Evolutionary conservation across 1,140 invertebrate genomes (phyloP).

Genomic region (Leptoteleia sp.): DNA sequence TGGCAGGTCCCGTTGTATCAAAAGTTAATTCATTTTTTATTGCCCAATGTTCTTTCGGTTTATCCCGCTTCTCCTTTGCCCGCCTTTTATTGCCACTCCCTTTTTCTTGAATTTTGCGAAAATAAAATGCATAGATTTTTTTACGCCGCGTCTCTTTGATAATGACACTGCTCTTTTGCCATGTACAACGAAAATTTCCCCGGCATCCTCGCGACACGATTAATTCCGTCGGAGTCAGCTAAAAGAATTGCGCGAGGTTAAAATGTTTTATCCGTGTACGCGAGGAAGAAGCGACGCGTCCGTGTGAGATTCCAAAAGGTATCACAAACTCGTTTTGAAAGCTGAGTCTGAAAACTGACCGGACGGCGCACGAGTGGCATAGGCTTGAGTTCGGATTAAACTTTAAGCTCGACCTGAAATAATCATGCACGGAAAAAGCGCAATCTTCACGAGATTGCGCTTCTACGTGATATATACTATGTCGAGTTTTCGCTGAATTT

Average conservation of each 20-base stretch:
- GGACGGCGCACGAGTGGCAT: conserved; percentile 44
- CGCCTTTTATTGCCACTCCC: conserved; percentile 10
- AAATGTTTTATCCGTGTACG: conserved; percentile 33
- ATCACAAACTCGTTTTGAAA: conserved; percentile 53
- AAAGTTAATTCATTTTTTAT: conserved; percentile 29
- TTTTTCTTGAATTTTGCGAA: conserved; percentile 11
- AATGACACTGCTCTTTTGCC: conserved; percentile 29
- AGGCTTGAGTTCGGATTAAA: conserved; percentile 58
- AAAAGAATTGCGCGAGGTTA: conserved; percentile 36
- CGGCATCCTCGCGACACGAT: conserved; percentile 29
- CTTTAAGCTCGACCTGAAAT: no score
- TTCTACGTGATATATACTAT: no score
- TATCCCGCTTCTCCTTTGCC: conserved; percentile 1
- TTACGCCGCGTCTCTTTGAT: conserved; percentile 21
- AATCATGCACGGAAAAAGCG: no score
- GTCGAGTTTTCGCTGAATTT: no score
- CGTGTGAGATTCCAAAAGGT: conserved; percentile 38
- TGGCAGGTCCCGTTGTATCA: conserved; percentile 8
- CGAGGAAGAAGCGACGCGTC: neutral
- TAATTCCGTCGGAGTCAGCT: conserved; percentile 45
- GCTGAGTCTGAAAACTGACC: conserved; percentile 55
- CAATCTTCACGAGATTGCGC: no score
- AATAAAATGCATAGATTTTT: conserved; percentile 22
- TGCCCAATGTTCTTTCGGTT: conserved; percentile 12
- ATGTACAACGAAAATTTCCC: conserved; percentile 27